Percentiles rank a stretch among this genome's conserved stretches.
Evolutionary conservation across 2,888 invertebrate species (phyloP).

Genomic region (Melolontha melolontha): DNA sequence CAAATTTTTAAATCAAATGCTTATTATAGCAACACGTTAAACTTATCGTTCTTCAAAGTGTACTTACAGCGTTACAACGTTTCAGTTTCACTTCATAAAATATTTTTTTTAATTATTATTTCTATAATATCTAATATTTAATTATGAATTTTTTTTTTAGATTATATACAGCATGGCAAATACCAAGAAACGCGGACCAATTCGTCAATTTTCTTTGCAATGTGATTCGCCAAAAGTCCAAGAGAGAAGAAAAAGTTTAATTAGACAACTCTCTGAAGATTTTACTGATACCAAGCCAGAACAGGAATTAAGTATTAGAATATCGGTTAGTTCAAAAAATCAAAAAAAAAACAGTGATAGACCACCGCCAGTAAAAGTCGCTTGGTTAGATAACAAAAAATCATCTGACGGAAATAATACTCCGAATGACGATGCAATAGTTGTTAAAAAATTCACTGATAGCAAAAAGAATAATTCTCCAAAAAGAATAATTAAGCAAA

Average conservation of each 20-base stretch:
- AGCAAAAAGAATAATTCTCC: conserved; percentile 50
- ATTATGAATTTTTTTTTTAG: neutral
- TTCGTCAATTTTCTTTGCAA: conserved; percentile 61
- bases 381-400: conserved; percentile 48
- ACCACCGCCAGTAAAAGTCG: conserved; percentile 50
- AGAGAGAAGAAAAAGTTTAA: conserved; percentile 54
- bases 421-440: conserved; percentile 51
- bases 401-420: neutral
- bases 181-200: conserved; percentile 55
- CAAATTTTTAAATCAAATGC: too few species aligned
- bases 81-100: too few species aligned
- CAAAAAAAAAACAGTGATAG: conserved; percentile 47
- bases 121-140: neutral
- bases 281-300: conserved; percentile 26
- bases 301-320: conserved; percentile 49
- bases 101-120: too few species aligned
- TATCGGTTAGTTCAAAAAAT: conserved; percentile 52
- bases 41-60: too few species aligned
- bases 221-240: conserved; percentile 53
- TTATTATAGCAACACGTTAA: too few species aligned
- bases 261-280: conserved; percentile 60
- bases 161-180: conserved; percentile 11
- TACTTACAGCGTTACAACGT: too few species aligned
- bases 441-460: conserved; percentile 60
- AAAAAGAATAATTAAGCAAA: conserved; percentile 54